Base-by-base conservation (phyloP, 2,888 invertebrate genomes). In the Microctonus hyperodae region DNA sequence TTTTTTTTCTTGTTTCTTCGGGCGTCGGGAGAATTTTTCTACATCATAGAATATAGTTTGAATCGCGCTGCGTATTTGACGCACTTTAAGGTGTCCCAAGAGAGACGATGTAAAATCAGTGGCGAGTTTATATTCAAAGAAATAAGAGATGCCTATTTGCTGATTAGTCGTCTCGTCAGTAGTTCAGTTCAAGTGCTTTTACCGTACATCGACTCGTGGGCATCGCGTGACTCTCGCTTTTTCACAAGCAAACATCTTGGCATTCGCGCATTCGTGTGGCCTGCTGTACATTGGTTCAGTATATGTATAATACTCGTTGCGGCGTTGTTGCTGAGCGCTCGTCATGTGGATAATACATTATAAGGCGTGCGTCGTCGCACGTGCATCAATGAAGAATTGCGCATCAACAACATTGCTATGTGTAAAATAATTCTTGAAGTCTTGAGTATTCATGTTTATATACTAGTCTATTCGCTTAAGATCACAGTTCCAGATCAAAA, bases 211-310 rank as follows among this genome's bases (percentile, higher is more conserved):
- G 60, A 60, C 60, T 60, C 33, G 60, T 48, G 60, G n/a, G 60
- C 60, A 60, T 60, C 60, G 60, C 60, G 60, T 60, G 60, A 60
- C 60, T 60, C 31, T 16, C 60, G 20, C 31, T 23, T 60, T 28
- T 50, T 23, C 23, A 10, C 40, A 28, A 23, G 33, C 44, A 28
- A 25, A 48, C 31, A 31, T 60, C 60, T 60, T 48, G 60, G 60
- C 28, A 60, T 60, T 23, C 60, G 16, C 50, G 20, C 44, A 16
- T 23, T 60, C 60, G 31, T 60, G 60, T 48, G 60, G 60, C 60
- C n/a, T 40, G 40, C 10, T 11, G 20, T 60, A 44, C 44, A 44
- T 44, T 20, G 44, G 44, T 16, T 44, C 44, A 16, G n/a, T n/a
- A n/a, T n/a, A n/a, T n/a, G n/a, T n/a, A n/a, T n/a, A n/a, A 2